These are phyloP conservation scores for Actinemys pallida DNA, from an alignment of 2,113 vertebrate genomes.

Conservation along the genomic window DNA sequence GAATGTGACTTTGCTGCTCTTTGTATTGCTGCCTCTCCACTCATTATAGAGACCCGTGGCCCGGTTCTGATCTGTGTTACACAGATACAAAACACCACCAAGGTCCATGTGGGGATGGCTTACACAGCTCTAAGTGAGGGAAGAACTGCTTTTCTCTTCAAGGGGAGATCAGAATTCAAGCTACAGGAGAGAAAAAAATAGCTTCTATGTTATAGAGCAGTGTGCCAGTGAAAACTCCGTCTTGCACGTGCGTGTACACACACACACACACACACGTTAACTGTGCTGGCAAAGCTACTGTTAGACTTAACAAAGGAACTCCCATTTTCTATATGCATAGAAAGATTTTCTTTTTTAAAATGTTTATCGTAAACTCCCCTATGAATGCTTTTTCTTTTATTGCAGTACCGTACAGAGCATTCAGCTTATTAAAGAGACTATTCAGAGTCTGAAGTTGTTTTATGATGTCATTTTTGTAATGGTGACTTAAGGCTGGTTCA, in stretches of 20 bases:
- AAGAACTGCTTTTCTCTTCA: background rate
- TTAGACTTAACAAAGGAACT: background rate
- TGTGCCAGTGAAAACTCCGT: background rate
- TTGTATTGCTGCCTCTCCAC: background rate
- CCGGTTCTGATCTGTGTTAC: background rate
- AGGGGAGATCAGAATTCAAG: background rate
- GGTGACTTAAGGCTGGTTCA: background rate
- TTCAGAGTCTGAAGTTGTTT: background rate
- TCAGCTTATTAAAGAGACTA: background rate
- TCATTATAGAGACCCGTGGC: background rate
- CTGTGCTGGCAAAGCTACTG: background rate
- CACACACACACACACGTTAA: background rate
- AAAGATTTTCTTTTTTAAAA: background rate
- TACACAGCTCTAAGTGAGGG: background rate
- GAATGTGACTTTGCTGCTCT: background rate
- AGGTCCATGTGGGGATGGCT: background rate
- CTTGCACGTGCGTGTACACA: background rate
- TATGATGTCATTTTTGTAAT: background rate
- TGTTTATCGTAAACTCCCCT: background rate
- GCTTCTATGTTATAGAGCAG: background rate
- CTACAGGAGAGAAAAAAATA: background rate
- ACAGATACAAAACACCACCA: background rate
- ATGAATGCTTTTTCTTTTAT: background rate
- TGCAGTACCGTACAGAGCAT: background rate
- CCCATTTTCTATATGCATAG: background rate